Evolutionary conservation across 2,888 invertebrate species (phyloP).

Genomic region (Eristalis pertinax): DNA sequence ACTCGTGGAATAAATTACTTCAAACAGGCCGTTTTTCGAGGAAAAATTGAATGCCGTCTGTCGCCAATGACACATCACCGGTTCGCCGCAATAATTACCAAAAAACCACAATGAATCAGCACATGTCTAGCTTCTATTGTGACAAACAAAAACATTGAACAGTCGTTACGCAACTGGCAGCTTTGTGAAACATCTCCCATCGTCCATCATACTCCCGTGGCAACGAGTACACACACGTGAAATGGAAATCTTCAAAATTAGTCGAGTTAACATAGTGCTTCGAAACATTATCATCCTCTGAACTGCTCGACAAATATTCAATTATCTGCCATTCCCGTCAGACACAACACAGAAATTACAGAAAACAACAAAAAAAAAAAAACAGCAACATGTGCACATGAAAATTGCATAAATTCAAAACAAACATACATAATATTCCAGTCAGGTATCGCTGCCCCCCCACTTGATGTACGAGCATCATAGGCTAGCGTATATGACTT

Average conservation of each 20-base stretch:
- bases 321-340: neutral
- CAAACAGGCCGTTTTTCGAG: neutral
- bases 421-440: slow-evolving; percentile 24
- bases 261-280: neutral
- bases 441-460: neutral
- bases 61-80: neutral
- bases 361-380: no score
- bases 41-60: neutral
- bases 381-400: neutral
- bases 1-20: neutral
- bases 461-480: neutral
- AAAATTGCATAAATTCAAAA: slow-evolving; percentile 25
- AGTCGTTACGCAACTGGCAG: neutral
- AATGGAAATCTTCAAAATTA: neutral
- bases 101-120: neutral
- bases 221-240: neutral
- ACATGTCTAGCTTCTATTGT: neutral
- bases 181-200: neutral
- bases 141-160: neutral
- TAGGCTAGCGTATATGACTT: slow-evolving; percentile 3
- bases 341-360: neutral
- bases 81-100: neutral
- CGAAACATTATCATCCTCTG: neutral
- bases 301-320: neutral
- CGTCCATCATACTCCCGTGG: neutral